Percentiles rank a stretch among this genome's conserved stretches.
Evolutionary conservation across 1,140 invertebrate genomes (phyloP).

Genomic region (Hyles vespertilio): DNA sequence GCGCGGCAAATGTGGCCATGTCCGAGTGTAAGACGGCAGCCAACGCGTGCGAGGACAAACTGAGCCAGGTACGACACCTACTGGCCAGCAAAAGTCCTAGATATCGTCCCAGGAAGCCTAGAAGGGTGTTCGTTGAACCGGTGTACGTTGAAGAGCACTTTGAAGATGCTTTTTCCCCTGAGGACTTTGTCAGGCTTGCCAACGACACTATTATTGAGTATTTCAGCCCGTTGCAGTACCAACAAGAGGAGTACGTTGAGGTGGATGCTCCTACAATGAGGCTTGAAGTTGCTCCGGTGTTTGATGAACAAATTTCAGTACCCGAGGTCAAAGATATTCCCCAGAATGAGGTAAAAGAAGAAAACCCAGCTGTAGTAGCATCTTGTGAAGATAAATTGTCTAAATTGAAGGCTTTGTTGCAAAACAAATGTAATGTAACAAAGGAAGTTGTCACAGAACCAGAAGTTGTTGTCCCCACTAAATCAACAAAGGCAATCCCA

Average conservation of each 20-base stretch:
- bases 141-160: constrained; percentile 42
- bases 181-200: constrained; percentile 37
- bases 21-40: constrained; percentile 31
- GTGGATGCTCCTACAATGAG: constrained; percentile 30
- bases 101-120: constrained; percentile 20
- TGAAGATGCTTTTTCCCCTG: constrained; percentile 52
- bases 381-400: constrained; percentile 58
- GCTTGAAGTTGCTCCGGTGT: neutral
- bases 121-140: constrained; percentile 37
- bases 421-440: constrained; percentile 26
- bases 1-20: constrained; percentile 30
- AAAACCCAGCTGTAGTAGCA: constrained; percentile 23
- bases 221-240: constrained; percentile 33
- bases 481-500: constrained; percentile 23
- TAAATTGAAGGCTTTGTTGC: constrained; percentile 46
- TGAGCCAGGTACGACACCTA: constrained; percentile 38
- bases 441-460: constrained; percentile 7
- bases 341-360: constrained; percentile 14
- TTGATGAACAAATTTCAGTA: neutral
- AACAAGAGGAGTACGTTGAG: constrained; percentile 30
- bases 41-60: constrained; percentile 44
- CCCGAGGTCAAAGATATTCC: constrained; percentile 10
- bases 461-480: constrained; percentile 3
- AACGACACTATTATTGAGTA: constrained; percentile 39
- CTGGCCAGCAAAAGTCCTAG: constrained; percentile 15